A percentile compares a stretch with the other conserved stretches of the same genome.
phyloP scores from a whole-genome alignment of 1,140 invertebrate species.

The Halesus radiatus region DNA sequence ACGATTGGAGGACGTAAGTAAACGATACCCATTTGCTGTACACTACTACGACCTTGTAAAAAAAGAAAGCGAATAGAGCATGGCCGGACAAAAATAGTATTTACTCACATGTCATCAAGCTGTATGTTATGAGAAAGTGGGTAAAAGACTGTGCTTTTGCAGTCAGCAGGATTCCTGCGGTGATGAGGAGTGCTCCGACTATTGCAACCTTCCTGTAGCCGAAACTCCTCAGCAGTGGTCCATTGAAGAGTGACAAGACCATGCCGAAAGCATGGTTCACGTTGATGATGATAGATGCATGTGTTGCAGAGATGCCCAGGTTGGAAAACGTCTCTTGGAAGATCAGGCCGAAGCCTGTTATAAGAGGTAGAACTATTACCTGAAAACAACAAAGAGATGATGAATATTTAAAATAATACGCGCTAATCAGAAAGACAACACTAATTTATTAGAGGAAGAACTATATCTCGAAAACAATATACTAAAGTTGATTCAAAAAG shows the following conservation, averaged over 20 bases:
- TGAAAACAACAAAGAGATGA: slow-evolving; percentile 56
- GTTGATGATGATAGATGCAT: slow-evolving; percentile 73
- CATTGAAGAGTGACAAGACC: slow-evolving; percentile 73
- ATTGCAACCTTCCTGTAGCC: slow-evolving; percentile 68
- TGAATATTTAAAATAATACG: background rate
- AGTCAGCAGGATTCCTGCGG: slow-evolving; percentile 65
- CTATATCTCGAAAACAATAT: too few species aligned
- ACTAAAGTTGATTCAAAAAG: too few species aligned
- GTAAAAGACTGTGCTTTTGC: slow-evolving; percentile 63
- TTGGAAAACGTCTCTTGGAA: slow-evolving; percentile 71
- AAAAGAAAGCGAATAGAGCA: too few species aligned
- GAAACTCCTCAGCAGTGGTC: slow-evolving; percentile 67
- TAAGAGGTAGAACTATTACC: slow-evolving; percentile 72
- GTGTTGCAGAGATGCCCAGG: slow-evolving; percentile 68
- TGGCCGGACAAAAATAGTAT: slow-evolving; percentile 52
- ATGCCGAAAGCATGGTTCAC: slow-evolving; percentile 76
- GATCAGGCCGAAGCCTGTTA: slow-evolving; percentile 72
- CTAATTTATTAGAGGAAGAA: too few species aligned
- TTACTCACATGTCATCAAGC: slow-evolving; percentile 72
- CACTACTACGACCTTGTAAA: too few species aligned
- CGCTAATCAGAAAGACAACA: background rate
- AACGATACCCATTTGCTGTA: too few species aligned
- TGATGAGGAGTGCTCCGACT: slow-evolving; percentile 61
- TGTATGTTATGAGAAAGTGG: slow-evolving; percentile 69
- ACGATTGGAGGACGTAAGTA: too few species aligned